phyloP scores from a whole-genome alignment of 2,888 invertebrate species.

The Aethes cnicana region DNA sequence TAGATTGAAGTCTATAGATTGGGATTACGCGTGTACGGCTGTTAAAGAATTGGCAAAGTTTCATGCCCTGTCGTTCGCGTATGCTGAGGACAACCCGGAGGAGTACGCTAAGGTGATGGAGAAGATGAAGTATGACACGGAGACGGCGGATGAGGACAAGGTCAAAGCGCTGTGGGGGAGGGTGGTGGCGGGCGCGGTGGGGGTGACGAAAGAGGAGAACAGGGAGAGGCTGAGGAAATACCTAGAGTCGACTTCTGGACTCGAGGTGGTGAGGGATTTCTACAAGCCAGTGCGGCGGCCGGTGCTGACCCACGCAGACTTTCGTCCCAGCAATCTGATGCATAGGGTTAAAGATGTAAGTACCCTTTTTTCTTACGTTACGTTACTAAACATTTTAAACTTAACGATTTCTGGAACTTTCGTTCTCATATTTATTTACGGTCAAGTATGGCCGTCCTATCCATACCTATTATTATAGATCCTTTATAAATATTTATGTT shows the following conservation, averaged over 20 bases:
- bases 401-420: too few relatives aligned
- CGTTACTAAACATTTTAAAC: too few relatives aligned
- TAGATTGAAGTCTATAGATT: constrained; percentile 52
- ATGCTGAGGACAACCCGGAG: constrained; percentile 47
- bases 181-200: constrained; percentile 33
- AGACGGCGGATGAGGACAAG: constrained; percentile 19
- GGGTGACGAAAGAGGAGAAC: constrained; percentile 41
- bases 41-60: constrained; percentile 57
- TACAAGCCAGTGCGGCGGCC: constrained; percentile 37
- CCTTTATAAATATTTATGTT: too few relatives aligned
- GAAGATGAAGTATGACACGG: constrained; percentile 35
- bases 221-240: constrained; percentile 40
- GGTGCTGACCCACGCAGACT: constrained; percentile 56
- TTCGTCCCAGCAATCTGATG: constrained; percentile 50
- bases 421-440: too few relatives aligned
- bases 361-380: neutral
- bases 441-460: too few relatives aligned
- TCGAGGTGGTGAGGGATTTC: constrained; percentile 33
- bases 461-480: too few relatives aligned
- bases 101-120: constrained; percentile 44
- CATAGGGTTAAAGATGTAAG: constrained; percentile 11
- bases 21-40: constrained; percentile 53
- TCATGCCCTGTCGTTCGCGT: constrained; percentile 64
- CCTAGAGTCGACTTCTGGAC: constrained; percentile 28
- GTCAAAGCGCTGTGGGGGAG: constrained; percentile 28